These are phyloP conservation scores for Apoda limacodes DNA, from an alignment of 2,888 invertebrate species.

Conservation along the genomic window DNA sequence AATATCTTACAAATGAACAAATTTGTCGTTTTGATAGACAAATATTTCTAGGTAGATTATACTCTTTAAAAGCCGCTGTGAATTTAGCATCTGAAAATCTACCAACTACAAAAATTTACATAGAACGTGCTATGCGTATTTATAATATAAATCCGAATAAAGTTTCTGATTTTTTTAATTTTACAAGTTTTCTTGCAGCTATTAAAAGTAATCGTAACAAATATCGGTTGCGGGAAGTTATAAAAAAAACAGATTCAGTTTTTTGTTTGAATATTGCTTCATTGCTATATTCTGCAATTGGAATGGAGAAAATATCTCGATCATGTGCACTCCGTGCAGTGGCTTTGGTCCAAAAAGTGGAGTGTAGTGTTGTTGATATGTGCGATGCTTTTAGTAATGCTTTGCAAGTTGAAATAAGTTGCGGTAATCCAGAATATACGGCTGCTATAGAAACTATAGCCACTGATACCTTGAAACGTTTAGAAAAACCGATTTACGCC, in stretches of 20 bases:
- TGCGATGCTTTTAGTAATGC: slow-evolving; percentile 59
- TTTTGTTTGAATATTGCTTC: slow-evolving; percentile 50
- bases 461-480: slow-evolving; percentile 29
- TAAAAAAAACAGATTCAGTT: slow-evolving; percentile 40
- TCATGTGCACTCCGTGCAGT: slow-evolving; percentile 38
- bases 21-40: slow-evolving; percentile 29
- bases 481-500: slow-evolving; percentile 38
- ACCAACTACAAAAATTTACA: slow-evolving; percentile 34
- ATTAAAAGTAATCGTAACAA: slow-evolving; percentile 32
- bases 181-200: slow-evolving; percentile 26
- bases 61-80: slow-evolving; percentile 42
- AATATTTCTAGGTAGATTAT: slow-evolving; percentile 42
- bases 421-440: slow-evolving; percentile 42
- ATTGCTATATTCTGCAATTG: slow-evolving; percentile 37
- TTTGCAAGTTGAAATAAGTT: slow-evolving; percentile 52
- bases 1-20: slow-evolving; percentile 21
- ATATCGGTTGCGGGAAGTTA: slow-evolving; percentile 28
- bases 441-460: slow-evolving; percentile 44
- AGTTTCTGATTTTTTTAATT: slow-evolving; percentile 31
- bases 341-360: slow-evolving; percentile 38
- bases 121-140: slow-evolving; percentile 38
- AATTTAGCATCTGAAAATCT: slow-evolving; percentile 33
- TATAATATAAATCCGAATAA: slow-evolving; percentile 41
- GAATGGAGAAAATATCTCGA: slow-evolving; percentile 39
- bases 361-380: slow-evolving; percentile 45